Base-by-base conservation (phyloP, 2,113 vertebrate species). In the Pollachius pollachius region DNA sequence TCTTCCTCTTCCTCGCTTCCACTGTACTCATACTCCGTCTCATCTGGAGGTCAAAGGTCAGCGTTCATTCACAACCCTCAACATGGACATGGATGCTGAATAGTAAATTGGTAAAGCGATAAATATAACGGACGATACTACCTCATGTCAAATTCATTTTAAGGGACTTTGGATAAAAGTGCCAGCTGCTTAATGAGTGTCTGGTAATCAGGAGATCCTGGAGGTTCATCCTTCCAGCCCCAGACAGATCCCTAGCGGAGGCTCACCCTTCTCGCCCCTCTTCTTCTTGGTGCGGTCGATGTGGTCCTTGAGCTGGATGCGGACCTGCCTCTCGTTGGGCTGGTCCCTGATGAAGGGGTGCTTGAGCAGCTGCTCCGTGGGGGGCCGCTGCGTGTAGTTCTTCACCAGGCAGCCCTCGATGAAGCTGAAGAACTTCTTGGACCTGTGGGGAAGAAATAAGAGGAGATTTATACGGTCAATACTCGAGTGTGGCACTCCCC, bases 381-480 rank as follows among this genome's bases (percentile, higher is more conserved):
- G 94, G 18, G 97, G 96, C 9, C 97, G 90, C 80, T 98, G 97
- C 62, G 94, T 97, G 85, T 99, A 99, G 85, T 99, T 99, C 91
- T 99, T 99, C 87, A 99, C 97, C 89, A 99, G 93, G 83, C 97
- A 99, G 68, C 96, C 93, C 90, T 99, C 97, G 77, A 99, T 98
- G 89, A 99, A 99, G 88, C 95, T 98, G 89, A 98, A 98, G 87
- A 99, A 99, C 85, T 99, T 99, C 91, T 99, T 99, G 0, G 97
- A 99, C 97, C 97, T 99, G 69, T 54, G 59, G 41, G 65, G 69
- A 23, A 19, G 67, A 3, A 48, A 27, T 1, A 34, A 4, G 25
- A 34, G 3, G 15, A 15, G 41, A 48, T 48, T 3, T 13, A 48
- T 48, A 48, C 41, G 23, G 23, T 23, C 23, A 23, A 23, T 23